A percentile compares a stretch with the other conserved stretches of the same genome.
phyloP scores from a whole-genome alignment of 1,140 invertebrate genomes.

The Bombus cullumanus region DNA sequence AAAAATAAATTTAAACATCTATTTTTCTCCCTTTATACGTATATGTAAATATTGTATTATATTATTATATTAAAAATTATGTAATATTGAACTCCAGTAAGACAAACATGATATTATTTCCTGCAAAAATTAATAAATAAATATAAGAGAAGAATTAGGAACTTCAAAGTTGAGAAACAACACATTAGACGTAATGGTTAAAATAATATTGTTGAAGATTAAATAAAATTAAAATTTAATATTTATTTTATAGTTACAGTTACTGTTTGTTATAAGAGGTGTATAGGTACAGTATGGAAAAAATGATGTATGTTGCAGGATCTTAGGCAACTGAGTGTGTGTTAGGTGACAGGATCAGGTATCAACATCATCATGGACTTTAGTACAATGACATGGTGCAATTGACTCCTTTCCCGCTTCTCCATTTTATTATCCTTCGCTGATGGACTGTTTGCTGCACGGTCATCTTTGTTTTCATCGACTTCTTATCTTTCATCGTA shows the following conservation, averaged over 20 bases:
- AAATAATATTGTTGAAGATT: background rate
- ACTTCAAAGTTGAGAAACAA: background rate
- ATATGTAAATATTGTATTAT: background rate
- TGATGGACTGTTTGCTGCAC: constrained; percentile 69
- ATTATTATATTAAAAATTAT: background rate
- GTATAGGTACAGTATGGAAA: constrained; percentile 70
- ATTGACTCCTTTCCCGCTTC: constrained; percentile 73
- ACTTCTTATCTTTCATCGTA: constrained; percentile 73
- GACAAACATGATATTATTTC: background rate
- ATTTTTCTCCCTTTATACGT: background rate
- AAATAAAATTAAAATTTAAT: background rate
- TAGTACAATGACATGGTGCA: constrained; percentile 68
- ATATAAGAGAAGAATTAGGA: background rate
- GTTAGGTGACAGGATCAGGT: constrained; percentile 73
- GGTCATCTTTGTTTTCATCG: constrained; percentile 73
- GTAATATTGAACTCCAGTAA: background rate
- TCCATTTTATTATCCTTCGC: constrained; percentile 73
- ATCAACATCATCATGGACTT: constrained; percentile 59
- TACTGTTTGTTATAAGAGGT: constrained; percentile 47
- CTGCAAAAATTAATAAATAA: background rate
- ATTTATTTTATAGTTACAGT: constrained; percentile 49
- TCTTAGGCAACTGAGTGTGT: constrained; percentile 73
- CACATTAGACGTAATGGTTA: background rate
- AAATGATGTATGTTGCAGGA: constrained; percentile 77
- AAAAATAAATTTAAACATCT: background rate